phyloP scores from a whole-genome alignment of 1,140 invertebrate species.

The Drosophila rhopaloa region DNA sequence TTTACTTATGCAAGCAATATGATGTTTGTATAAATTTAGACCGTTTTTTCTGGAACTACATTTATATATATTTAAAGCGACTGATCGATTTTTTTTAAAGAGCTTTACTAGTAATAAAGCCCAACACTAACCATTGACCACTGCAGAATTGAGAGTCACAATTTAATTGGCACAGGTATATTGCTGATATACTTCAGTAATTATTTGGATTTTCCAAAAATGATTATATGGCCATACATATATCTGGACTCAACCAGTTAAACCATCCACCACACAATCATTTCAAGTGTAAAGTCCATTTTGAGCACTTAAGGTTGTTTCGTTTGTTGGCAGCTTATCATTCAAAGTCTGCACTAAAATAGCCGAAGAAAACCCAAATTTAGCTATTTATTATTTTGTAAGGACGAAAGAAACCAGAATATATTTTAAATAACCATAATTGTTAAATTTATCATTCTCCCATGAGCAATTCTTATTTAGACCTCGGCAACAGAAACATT shows the following conservation, averaged over 20 bases:
- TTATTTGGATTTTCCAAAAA: constrained; percentile 8
- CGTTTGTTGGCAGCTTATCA: constrained; percentile 16
- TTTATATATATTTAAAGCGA: too few relatives aligned
- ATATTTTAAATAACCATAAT: background rate
- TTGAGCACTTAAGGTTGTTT: constrained; percentile 1
- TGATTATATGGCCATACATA: background rate
- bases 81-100: background rate
- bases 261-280: constrained; percentile 29
- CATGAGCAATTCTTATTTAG: constrained; percentile 1
- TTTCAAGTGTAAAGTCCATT: constrained; percentile 30
- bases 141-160: background rate
- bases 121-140: constrained; percentile 6
- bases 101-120: background rate
- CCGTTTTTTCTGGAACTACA: too few relatives aligned
- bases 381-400: background rate
- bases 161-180: background rate
- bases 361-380: constrained; percentile 2
- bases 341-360: constrained; percentile 2
- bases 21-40: too few relatives aligned
- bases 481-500: constrained; percentile 10
- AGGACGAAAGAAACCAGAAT: background rate
- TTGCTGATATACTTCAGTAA: constrained; percentile 18
- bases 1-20: too few relatives aligned
- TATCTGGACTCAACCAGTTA: background rate
- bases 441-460: constrained; percentile 9